These are phyloP conservation scores for Pandemis corylana DNA, from an alignment of 2,888 invertebrate species.

Conservation along the genomic window DNA sequence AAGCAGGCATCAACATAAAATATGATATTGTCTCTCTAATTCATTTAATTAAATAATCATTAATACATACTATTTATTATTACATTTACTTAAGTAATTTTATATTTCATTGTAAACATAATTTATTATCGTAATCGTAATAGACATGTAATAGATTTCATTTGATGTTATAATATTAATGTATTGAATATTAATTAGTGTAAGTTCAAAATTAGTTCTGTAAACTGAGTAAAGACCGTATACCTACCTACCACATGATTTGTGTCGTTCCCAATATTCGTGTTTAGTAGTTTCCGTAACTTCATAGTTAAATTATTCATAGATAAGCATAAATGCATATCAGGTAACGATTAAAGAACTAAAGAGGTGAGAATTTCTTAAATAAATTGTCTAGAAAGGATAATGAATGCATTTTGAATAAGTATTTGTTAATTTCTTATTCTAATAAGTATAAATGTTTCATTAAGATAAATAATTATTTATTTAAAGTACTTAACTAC, in stretches of 20 bases:
- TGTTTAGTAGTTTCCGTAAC: slow-evolving; percentile 72
- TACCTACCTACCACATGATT: slow-evolving; percentile 67
- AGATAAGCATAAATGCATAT: slow-evolving; percentile 77
- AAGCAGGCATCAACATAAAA: slow-evolving; percentile 37
- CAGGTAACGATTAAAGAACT: slow-evolving; percentile 59
- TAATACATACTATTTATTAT: slow-evolving; percentile 76
- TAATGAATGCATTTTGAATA: slow-evolving; percentile 72
- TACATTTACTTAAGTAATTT: slow-evolving; percentile 81
- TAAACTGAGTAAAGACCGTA: slow-evolving; percentile 68
- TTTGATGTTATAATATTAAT: slow-evolving; percentile 79
- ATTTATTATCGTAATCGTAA: slow-evolving; percentile 82
- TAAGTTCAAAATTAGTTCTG: slow-evolving; percentile 80
- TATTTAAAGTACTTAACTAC: slow-evolving; percentile 85
- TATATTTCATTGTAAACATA: slow-evolving; percentile 76
- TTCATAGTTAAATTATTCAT: slow-evolving; percentile 78
- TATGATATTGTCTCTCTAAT: slow-evolving; percentile 82
- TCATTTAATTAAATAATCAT: slow-evolving; percentile 78
- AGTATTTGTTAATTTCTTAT: slow-evolving; percentile 66
- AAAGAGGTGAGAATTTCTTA: slow-evolving; percentile 67
- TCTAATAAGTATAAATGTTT: slow-evolving; percentile 82
- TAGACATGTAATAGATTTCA: slow-evolving; percentile 80
- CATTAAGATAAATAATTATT: slow-evolving; percentile 80
- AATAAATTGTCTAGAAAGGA: slow-evolving; percentile 66
- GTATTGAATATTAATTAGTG: slow-evolving; percentile 74
- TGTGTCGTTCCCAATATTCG: slow-evolving; percentile 72